These are phyloP conservation scores for Cecropterus lyciades DNA, from an alignment of 1,140 invertebrate species.

Conservation along the genomic window DNA sequence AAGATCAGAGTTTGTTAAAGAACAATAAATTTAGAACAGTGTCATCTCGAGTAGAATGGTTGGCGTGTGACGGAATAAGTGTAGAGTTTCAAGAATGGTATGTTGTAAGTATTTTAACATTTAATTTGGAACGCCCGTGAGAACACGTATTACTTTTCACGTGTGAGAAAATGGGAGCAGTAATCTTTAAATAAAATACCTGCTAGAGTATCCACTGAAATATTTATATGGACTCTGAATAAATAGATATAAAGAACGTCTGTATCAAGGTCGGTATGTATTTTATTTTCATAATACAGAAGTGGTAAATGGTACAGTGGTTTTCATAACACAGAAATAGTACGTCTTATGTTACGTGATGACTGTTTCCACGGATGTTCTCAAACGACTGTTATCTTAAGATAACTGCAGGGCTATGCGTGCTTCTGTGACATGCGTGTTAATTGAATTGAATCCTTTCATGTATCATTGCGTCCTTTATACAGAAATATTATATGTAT, in stretches of 20 bases:
- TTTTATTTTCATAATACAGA: neutral
- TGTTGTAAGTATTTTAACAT: constrained; percentile 1
- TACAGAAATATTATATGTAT: no score
- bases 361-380: no score
- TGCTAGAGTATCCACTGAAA: constrained; percentile 15
- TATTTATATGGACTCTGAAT: constrained; percentile 3
- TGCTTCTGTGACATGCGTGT: no score
- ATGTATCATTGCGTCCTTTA: no score
- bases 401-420: no score
- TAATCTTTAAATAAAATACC: constrained; percentile 30
- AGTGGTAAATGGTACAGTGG: neutral
- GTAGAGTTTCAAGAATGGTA: constrained; percentile 15
- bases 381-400: no score
- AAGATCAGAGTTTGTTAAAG: neutral
- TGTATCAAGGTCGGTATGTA: neutral
- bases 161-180: constrained; percentile 18
- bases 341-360: no score
- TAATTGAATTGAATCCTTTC: no score
- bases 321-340: no score
- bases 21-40: constrained; percentile 5
- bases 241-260: constrained; percentile 4
- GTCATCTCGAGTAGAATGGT: neutral
- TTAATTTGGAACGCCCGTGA: constrained; percentile 5
- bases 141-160: constrained; percentile 20
- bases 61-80: constrained; percentile 10